Evolutionary conservation across 2,797 vertebrate genomes (phyloP).

Genomic region (Erethizon dorsatum): DNA sequence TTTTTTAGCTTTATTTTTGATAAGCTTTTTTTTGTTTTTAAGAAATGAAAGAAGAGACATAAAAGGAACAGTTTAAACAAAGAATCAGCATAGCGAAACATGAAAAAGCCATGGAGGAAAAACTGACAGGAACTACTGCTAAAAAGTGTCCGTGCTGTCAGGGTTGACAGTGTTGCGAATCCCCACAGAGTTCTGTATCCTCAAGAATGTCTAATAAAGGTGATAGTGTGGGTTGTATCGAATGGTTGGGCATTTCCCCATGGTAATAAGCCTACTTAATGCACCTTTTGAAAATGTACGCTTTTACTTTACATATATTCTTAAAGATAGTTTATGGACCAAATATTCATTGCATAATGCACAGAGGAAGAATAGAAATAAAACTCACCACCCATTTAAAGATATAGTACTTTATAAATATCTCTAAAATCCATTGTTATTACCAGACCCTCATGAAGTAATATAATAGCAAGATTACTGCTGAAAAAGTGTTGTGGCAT

Average conservation of each 20-base stretch:
- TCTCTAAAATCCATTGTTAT: neutral
- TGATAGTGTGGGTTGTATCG: neutral
- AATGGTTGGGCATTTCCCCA: neutral
- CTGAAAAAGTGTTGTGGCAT: neutral
- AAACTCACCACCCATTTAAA: neutral
- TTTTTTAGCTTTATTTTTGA: conserved; percentile 22
- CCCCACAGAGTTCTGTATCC: neutral
- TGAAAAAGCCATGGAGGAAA: conserved; percentile 63
- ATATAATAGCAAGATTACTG: neutral
- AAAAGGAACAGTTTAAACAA: conserved; percentile 70
- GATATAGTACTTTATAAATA: neutral
- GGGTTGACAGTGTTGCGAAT: conserved; percentile 43
- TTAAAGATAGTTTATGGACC: neutral
- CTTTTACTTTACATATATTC: conserved; percentile 44
- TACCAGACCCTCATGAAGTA: neutral
- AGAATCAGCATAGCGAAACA: conserved; percentile 70
- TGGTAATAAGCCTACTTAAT: neutral
- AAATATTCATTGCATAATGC: neutral
- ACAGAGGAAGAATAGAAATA: neutral
- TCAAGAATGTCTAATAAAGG: conserved; percentile 53
- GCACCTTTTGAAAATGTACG: neutral
- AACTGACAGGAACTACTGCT: conserved; percentile 76
- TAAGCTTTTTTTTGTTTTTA: neutral
- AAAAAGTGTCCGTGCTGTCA: conserved; percentile 72
- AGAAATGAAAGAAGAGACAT: conserved; percentile 28